Evolutionary conservation across 2,888 invertebrate genomes (phyloP).

Genomic region (Platerodrilus igneus): DNA sequence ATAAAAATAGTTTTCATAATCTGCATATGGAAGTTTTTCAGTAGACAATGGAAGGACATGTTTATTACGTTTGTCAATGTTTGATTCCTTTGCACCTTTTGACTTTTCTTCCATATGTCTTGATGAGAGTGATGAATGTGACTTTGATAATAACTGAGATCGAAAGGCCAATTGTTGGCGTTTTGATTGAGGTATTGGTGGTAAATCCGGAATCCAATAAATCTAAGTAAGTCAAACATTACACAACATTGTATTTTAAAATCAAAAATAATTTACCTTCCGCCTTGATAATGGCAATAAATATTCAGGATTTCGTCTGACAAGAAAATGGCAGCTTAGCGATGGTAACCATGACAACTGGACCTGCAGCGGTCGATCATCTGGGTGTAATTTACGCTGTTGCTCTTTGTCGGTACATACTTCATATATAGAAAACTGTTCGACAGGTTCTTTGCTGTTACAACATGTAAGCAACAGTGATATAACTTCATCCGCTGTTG

Average conservation of each 20-base stretch:
- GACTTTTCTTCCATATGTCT: conserved; percentile 37
- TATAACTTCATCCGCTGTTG: conserved; percentile 83
- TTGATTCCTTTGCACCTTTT: conserved; percentile 37
- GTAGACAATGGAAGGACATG: conserved; percentile 21
- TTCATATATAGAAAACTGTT: conserved; percentile 84
- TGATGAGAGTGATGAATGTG: conserved; percentile 40
- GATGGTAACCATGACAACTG: conserved; percentile 67
- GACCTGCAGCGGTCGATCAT: conserved; percentile 77
- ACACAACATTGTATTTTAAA: not conserved
- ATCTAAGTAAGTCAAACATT: conserved; percentile 44
- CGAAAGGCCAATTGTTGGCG: conserved; percentile 39
- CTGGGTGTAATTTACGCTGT: conserved; percentile 82
- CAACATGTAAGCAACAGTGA: conserved; percentile 81
- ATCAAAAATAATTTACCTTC: conserved; percentile 35
- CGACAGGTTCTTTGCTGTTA: conserved; percentile 75
- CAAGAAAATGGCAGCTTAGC: conserved; percentile 73
- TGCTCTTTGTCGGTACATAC: conserved; percentile 73
- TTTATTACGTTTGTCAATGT: conserved; percentile 23
- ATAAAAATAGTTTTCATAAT: conserved; percentile 64
- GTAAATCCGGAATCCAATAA: conserved; percentile 55
- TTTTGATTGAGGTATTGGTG: conserved; percentile 47
- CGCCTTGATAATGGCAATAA: conserved; percentile 55
- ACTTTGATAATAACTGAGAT: conserved; percentile 44
- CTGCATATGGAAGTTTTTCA: conserved; percentile 51
- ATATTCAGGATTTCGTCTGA: conserved; percentile 76